Conservation (phyloP, 2,113 vertebrate genomes). For the Carassius gibelio region DNA sequence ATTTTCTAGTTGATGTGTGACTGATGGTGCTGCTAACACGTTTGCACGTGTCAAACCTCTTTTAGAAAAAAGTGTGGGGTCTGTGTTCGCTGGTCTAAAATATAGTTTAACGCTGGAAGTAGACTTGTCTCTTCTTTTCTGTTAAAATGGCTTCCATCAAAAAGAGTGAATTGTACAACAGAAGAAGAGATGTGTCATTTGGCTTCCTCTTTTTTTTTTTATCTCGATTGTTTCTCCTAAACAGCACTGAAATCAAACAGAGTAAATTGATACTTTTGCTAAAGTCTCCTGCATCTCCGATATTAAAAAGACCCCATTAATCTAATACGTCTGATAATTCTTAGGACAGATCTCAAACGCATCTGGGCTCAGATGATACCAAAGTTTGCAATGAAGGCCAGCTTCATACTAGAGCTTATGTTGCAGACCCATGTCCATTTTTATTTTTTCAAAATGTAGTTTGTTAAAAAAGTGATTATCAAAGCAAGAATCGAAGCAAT, state of each 20-base stretch:
- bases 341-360: too few species aligned
- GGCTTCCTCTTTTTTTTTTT: slow-evolving; percentile 13
- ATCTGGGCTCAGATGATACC: neutral
- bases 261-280: neutral
- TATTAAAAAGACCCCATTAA: neutral
- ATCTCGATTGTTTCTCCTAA: neutral
- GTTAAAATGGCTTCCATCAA: neutral
- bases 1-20: neutral
- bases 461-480: neutral
- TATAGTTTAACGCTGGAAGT: slow-evolving; percentile 38
- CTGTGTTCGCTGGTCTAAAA: neutral
- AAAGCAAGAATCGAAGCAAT: neutral
- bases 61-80: slow-evolving; percentile 12
- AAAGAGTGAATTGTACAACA: neutral
- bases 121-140: slow-evolving; percentile 4
- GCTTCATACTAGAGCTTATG: neutral
- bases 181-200: neutral
- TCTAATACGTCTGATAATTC: too few species aligned
- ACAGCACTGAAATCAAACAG: neutral
- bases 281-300: neutral
- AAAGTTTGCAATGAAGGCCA: neutral
- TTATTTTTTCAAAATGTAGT: neutral
- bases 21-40: neutral
- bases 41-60: neutral
- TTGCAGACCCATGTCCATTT: neutral